These are phyloP conservation scores for Argya squamiceps DNA, from an alignment of 2,797 vertebrate genomes.

Conservation along the genomic window DNA sequence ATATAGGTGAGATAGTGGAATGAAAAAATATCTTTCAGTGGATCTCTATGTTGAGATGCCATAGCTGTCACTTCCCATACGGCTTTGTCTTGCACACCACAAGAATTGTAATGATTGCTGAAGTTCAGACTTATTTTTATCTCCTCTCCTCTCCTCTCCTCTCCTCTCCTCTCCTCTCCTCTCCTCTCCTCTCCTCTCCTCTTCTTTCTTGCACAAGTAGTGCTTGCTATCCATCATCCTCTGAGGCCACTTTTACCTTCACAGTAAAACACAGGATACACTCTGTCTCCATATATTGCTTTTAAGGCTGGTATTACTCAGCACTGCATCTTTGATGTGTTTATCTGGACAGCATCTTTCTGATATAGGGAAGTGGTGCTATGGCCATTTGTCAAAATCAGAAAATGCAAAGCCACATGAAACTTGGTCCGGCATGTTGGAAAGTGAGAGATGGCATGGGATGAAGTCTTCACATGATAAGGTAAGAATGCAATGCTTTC, in stretches of 20 bases:
- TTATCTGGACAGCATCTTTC: background rate
- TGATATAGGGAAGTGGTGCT: background rate
- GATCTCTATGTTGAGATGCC: background rate
- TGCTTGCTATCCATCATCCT: background rate
- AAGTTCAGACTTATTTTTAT: background rate
- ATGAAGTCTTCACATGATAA: background rate
- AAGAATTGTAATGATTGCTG: background rate
- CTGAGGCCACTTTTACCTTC: background rate
- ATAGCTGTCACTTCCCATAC: background rate
- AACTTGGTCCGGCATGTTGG: background rate
- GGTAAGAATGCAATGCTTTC: background rate
- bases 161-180: rapidly evolving
- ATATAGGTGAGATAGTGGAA: background rate
- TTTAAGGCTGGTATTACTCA: background rate
- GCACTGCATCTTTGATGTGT: background rate
- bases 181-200: rapidly evolving
- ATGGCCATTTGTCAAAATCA: background rate
- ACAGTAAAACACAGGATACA: background rate
- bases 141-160: rapidly evolving
- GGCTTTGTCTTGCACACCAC: background rate
- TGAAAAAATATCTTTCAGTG: background rate
- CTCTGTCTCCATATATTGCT: background rate
- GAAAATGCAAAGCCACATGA: background rate
- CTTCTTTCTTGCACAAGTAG: background rate
- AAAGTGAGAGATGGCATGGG: background rate